Evolutionary conservation across 1,140 invertebrate genomes (phyloP).

Genomic region (Papilio machaon): DNA sequence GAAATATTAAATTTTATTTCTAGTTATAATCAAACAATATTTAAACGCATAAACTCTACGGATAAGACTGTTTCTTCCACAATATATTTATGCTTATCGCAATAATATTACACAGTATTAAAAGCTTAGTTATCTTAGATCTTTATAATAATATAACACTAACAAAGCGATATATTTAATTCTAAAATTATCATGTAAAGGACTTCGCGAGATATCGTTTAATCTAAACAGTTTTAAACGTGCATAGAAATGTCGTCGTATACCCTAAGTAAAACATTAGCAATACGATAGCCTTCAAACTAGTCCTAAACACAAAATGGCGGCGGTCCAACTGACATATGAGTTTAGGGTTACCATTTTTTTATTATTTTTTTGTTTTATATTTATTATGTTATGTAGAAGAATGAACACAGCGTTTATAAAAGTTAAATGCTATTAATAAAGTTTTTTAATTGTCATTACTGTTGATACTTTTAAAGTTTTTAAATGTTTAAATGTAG

Average conservation of each 20-base stretch:
- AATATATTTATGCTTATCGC: not conserved
- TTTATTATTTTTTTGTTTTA: not conserved
- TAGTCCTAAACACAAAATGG: conserved; percentile 67
- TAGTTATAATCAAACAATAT: not conserved
- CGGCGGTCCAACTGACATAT: conserved; percentile 45
- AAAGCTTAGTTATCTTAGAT: conserved; percentile 4
- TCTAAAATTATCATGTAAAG: conserved; percentile 26
- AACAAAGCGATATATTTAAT: conserved; percentile 29
- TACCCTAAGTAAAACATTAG: conserved; percentile 39
- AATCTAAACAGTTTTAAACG: conserved; percentile 34
- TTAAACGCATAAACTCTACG: not conserved
- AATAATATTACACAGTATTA: not conserved
- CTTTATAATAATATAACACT: conserved; percentile 10
- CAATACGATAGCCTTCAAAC: conserved; percentile 53
- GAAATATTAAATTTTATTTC: no score
- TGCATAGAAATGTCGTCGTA: conserved; percentile 32
- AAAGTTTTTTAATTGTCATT: not conserved
- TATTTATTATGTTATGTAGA: not conserved
- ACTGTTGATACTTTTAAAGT: not conserved
- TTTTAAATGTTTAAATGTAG: not conserved
- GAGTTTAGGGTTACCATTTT: conserved; percentile 27
- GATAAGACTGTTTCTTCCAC: not conserved
- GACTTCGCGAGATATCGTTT: conserved; percentile 29
- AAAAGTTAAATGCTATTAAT: not conserved
- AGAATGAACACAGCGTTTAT: not conserved